Evolutionary conservation across 2,888 invertebrate genomes (phyloP), one percentile per base, ranked within the genome.

Genomic region (Diabrotica balteata): DNA sequence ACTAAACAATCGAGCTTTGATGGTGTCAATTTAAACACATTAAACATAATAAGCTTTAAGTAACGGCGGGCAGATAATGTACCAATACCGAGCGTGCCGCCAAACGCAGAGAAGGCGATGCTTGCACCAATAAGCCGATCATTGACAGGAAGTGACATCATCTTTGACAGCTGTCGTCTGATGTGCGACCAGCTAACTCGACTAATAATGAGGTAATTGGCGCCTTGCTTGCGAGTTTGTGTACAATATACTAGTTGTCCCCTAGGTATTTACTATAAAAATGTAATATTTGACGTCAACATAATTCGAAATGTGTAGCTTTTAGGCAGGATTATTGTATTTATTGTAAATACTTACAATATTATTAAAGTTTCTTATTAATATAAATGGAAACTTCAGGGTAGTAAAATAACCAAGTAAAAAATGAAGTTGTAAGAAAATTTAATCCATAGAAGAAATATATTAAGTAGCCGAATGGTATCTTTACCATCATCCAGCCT

Each of bases 141-240:
- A 80, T 80, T 78, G 79, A 79, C 80, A 79, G 81, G 81, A 81
- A 79, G 75, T 81, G 81, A 81, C 79, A 80, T 81, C 80, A 81
- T 74, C 81, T 80, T 80, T 79, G 80, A 80, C 81, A 80, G 80
- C 80, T 80, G 80, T 77, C 76, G 78, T 79, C 79, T 76, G 71
- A 70, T 66, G 61, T 63, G 68, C 59, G 60, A 64, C 67, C 55
- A 61, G 66, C 63, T 63, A 59, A 63, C 64, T 68, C 46, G 52
- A 64, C 58, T 64, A 64, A 52, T 64, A 64, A 64, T 59, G 51
- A 66, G 55, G 60, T 66, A 66, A 66, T 66, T 66, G 66, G 66
- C 57, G 66, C 66, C 66, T 66, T 50, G 49, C 46, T 32, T 60
- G 59, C 55, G 22, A 43, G 49, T 51, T 22, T 63, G 42, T n/a